Conservation (phyloP, 2,113 vertebrate genomes). For the Machaerirhynchus nigripectus region DNA sequence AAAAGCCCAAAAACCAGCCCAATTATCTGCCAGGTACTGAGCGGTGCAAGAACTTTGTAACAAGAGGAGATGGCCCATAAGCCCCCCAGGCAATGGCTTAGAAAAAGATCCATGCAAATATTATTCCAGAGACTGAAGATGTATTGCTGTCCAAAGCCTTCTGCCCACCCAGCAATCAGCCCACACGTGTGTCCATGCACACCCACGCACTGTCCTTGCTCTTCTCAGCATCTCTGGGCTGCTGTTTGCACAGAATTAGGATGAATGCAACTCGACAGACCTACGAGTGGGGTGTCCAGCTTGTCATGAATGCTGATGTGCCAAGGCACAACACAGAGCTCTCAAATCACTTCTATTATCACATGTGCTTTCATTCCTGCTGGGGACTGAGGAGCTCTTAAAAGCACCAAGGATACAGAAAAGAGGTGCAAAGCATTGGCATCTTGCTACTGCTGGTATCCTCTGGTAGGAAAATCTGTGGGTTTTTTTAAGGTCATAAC, state of each 20-base stretch:
- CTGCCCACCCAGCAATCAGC: background rate
- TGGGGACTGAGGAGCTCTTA: background rate
- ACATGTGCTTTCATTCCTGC: background rate
- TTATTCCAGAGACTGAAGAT: background rate
- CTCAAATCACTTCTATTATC: background rate
- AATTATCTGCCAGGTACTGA: background rate
- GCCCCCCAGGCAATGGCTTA: background rate
- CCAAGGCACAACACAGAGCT: background rate
- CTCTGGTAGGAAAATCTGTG: background rate
- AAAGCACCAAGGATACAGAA: background rate
- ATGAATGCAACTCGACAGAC: background rate
- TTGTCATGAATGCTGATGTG: background rate
- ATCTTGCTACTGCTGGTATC: background rate
- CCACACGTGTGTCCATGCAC: rapidly evolving
- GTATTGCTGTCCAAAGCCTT: background rate
- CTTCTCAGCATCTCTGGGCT: background rate
- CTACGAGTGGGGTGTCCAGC: background rate
- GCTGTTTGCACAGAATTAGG: background rate
- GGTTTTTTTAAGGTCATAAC: background rate
- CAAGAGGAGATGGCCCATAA: background rate
- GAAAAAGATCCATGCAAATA: background rate
- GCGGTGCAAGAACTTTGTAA: background rate
- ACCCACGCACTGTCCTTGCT: background rate
- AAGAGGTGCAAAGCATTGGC: background rate
- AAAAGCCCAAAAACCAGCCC: background rate